phyloP scores from a whole-genome alignment of 2,797 vertebrate genomes.

The Mormyrops attenuatus region DNA sequence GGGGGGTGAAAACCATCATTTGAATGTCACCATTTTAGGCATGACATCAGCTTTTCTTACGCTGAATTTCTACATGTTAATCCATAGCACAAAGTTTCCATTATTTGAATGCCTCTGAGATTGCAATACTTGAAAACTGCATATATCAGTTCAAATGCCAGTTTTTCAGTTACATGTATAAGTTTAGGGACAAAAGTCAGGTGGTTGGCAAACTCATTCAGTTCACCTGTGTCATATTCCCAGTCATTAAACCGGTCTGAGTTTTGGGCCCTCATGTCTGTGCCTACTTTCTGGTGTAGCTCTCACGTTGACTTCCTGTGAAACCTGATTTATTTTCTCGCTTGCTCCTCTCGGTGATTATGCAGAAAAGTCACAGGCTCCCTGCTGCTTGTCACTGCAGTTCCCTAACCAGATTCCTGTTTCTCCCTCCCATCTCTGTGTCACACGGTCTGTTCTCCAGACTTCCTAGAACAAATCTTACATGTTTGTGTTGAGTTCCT shows the following conservation, averaged over 20 bases:
- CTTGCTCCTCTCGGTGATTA: not conserved
- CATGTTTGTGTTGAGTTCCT: conserved; percentile 18
- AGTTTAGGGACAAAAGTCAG: not conserved
- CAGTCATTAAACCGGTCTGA: not conserved
- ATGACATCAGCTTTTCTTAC: not conserved
- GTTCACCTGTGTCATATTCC: not conserved
- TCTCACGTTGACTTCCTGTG: not conserved
- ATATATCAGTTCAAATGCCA: not conserved
- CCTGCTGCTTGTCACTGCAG: not conserved
- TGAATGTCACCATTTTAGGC: not conserved
- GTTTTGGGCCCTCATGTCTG: not conserved
- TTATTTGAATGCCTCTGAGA: not conserved
- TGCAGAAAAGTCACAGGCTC: not conserved
- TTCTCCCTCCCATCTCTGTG: not conserved
- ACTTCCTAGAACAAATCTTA: not conserved
- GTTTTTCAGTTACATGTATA: not conserved
- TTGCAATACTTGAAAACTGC: not conserved
- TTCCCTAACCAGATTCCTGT: not conserved
- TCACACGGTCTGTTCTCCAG: not conserved
- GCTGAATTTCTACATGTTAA: not conserved
- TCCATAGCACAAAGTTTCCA: not conserved
- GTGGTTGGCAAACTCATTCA: not conserved
- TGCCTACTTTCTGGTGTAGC: not conserved
- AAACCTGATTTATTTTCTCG: not conserved
- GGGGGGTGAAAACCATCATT: not conserved